A percentile compares a stretch with the other conserved stretches of the same genome.
phyloP scores from a whole-genome alignment of 2,888 invertebrate genomes.

The Malthinus flaveolus region DNA sequence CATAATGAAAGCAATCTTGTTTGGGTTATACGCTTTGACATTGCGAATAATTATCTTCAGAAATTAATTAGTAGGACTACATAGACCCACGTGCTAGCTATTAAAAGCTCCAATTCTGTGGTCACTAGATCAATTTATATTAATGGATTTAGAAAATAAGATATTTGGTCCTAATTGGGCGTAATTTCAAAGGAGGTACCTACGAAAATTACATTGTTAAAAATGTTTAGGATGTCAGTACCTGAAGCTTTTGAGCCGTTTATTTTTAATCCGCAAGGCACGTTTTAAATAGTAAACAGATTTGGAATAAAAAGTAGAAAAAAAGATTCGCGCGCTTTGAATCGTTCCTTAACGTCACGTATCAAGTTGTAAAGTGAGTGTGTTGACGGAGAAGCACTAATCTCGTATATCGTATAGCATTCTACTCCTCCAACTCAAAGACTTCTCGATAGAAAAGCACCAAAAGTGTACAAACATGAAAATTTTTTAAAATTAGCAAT shows the following conservation, averaged over 20 bases:
- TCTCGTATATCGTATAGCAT: conserved; percentile 28
- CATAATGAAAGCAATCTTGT: neutral
- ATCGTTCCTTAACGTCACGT: conserved; percentile 16
- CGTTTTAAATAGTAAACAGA: neutral
- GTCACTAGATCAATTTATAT: no score
- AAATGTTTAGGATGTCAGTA: no score
- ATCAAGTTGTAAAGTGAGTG: conserved; percentile 21
- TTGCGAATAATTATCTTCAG: neutral
- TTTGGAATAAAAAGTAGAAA: neutral
- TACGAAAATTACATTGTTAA: no score
- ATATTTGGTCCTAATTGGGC: no score
- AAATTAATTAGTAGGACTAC: neutral
- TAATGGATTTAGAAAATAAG: no score
- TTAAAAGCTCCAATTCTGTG: neutral
- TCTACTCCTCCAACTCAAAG: conserved; percentile 25
- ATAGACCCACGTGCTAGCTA: neutral
- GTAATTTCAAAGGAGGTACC: no score
- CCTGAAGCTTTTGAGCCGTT: no score
- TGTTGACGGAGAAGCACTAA: conserved; percentile 27
- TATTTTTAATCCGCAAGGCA: no score
- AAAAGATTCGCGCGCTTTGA: neutral
- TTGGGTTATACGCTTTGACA: neutral
- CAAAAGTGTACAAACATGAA: neutral
- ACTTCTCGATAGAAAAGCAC: neutral
- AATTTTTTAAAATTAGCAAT: no score